Evolutionary conservation across 1,140 invertebrate species (phyloP).

Genomic region (Cherax quadricarinatus): DNA sequence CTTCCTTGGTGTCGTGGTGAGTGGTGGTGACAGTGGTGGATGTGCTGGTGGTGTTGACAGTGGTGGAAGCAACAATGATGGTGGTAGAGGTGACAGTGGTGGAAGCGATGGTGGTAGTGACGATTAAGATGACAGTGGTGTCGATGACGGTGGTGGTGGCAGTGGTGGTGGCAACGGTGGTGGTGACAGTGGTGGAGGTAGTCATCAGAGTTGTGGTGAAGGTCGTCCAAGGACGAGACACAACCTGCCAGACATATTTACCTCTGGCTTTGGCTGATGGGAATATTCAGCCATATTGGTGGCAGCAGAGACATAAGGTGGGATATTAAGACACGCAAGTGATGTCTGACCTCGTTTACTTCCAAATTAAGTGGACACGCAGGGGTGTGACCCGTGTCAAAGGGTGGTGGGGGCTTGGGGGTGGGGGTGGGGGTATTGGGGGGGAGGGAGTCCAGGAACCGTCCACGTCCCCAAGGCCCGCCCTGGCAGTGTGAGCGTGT

Average conservation of each 20-base stretch:
- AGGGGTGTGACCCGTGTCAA: constrained; percentile 61
- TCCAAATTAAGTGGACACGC: constrained; percentile 65
- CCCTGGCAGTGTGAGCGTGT: constrained; percentile 66
- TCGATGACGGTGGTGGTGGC: constrained; percentile 61
- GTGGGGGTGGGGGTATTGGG: constrained; percentile 47
- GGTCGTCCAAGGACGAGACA: background rate
- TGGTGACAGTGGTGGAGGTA: background rate
- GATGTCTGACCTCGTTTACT: constrained; percentile 66
- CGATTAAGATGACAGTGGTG: background rate
- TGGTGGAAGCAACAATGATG: no score
- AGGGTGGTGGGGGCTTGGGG: constrained; percentile 58
- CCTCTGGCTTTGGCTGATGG: background rate
- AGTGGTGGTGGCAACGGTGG: constrained; percentile 16
- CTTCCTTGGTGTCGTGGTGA: no score
- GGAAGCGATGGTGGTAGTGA: no score
- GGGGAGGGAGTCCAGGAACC: constrained; percentile 55
- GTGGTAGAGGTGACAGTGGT: no score
- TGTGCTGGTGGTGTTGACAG: no score
- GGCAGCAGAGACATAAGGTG: background rate
- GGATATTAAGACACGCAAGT: constrained; percentile 36
- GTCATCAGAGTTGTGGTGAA: background rate
- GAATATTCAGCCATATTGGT: background rate
- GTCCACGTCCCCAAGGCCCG: constrained; percentile 63
- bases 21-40: no score
- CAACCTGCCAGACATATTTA: background rate